Evolutionary conservation across 2,113 vertebrate species (phyloP).

Genomic region (Python bivittatus): DNA sequence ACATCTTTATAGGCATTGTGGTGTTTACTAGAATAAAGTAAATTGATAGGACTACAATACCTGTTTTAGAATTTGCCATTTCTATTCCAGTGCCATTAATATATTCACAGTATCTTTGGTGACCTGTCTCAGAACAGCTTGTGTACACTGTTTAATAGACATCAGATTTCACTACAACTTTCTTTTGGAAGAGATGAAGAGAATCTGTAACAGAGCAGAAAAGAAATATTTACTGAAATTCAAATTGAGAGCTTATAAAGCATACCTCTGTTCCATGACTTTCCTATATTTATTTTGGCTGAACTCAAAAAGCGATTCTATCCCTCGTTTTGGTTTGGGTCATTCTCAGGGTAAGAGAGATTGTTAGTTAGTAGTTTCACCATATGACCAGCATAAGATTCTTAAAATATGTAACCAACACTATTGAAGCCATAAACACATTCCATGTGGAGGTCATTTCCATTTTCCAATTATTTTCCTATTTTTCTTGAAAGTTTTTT

Average conservation of each 20-base stretch:
- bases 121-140: not conserved
- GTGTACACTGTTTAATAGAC: not conserved
- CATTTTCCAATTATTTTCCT: not conserved
- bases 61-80: not conserved
- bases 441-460: not conserved
- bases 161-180: not conserved
- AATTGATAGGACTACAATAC: not conserved
- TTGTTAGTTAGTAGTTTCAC: not conserved
- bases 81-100: not conserved
- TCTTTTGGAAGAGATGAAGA: not conserved
- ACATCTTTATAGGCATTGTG: not conserved
- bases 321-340: slow-evolving; percentile 1
- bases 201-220: not conserved
- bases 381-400: not conserved
- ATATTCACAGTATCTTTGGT: not conserved
- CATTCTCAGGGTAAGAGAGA: slow-evolving; percentile 17
- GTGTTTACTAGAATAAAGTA: not conserved
- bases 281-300: not conserved
- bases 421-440: not conserved
- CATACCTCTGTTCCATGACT: not conserved
- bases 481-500: not conserved
- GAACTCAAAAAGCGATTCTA: not conserved
- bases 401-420: not conserved
- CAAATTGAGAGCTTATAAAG: not conserved
- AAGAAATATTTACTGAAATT: not conserved